Base-by-base conservation (phyloP, 2,888 invertebrate genomes). In the Dimorphilus gyrociliatus region DNA sequence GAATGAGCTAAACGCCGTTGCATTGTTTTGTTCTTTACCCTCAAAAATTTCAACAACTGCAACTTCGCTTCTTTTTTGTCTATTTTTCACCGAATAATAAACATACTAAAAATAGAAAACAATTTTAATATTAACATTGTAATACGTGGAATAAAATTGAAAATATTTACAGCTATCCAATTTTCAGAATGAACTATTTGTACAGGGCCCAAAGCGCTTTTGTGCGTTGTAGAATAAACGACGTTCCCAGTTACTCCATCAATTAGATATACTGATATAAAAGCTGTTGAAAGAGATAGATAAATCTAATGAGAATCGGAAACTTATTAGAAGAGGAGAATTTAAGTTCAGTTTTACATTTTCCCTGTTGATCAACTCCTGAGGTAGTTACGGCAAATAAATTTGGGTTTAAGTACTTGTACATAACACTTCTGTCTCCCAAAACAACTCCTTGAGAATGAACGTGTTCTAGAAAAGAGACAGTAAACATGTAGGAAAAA, bases 381-480 rank as follows among this genome's bases (percentile, higher is more conserved):
- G 81, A 72, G 0, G 82, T 78, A 16, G 81, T 72, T 38, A 90
- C 70, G 10, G 82, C 81, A 38, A 90, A 75, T 41, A 97, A 69
- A 67, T 97, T 97, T 17, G 97, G 97, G 70, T 97, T 97, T 45
- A 82, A 73, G 63, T 99, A 94, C 65, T 97, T 99, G 69, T 97
- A 97, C 21, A 94, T 73, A 31, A 99, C 97, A 46, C 84, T 84
- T 39, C 97, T 73, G 68, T 97, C 94, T 19, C 80, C 79, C 42
- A 94, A 68, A 29, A 92, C 92, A 42, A 86, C 73, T 16, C 94
- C 97, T 56, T 88, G 85, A 1, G 90, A 88, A 63, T 92, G 90
- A 12, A 85, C 81, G 40, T 60, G 61, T 44, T 67, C 66, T 54
- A 48, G 14, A 48, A 41, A 25, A 13, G 10, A 29, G 16, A n/a